Conservation (phyloP, 2,888 invertebrate genomes). For the Liopterus haemorrhoidalis region DNA sequence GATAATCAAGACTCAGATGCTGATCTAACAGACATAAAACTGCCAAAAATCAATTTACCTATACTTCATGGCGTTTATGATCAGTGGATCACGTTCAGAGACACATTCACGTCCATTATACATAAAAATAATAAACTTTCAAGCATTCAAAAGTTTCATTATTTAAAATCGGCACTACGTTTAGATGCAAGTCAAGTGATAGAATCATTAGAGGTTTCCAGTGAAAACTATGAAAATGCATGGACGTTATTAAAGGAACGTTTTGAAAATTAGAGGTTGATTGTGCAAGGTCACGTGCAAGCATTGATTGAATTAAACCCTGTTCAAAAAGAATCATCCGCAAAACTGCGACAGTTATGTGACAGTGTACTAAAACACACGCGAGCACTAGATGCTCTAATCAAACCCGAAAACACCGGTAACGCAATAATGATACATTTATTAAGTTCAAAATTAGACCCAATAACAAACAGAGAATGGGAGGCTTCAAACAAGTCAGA, state of each 20-base stretch:
- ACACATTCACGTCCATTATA: neutral
- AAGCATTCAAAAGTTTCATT: slow-evolving; percentile 8
- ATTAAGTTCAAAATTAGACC: neutral
- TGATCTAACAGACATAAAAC: too few relatives aligned
- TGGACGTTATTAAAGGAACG: neutral
- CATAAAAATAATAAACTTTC: neutral
- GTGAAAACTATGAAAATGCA: neutral
- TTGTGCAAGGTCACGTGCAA: neutral
- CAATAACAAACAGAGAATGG: slow-evolving; percentile 1
- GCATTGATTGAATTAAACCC: neutral
- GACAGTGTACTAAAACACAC: neutral
- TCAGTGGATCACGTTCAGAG: slow-evolving; percentile 1
- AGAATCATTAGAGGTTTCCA: neutral
- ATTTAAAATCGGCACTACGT: slow-evolving; percentile 2
- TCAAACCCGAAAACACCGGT: neutral
- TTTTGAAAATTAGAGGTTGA: slow-evolving; percentile 1
- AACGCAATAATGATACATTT: slow-evolving; percentile 3
- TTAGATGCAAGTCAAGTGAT: neutral
- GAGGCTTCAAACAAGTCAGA: too few relatives aligned
- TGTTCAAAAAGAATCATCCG: neutral
- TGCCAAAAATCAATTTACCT: slow-evolving; percentile 5
- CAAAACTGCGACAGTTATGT: neutral
- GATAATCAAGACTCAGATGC: too few relatives aligned
- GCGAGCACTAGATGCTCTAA: slow-evolving; percentile 1
- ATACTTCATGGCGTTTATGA: neutral